A percentile compares a stretch with the other conserved stretches of the same genome.
These are phyloP conservation scores for Irena cyanogastra DNA, from an alignment of 2,113 vertebrate genomes.

Conservation along the genomic window DNA sequence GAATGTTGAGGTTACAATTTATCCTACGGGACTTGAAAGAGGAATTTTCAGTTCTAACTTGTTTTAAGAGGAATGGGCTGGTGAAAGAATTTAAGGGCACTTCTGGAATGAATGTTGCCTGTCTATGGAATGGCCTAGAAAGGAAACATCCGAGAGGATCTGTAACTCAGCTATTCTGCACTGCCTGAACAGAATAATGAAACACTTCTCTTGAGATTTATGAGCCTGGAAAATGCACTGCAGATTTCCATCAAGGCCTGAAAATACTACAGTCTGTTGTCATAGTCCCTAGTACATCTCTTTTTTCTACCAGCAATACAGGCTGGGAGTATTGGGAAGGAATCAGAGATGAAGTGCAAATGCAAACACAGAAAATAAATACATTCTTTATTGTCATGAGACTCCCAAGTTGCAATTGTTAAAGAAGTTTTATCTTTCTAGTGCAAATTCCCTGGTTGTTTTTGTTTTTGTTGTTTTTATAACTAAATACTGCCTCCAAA, in stretches of 20 bases:
- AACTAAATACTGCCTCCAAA: background rate
- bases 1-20: slow-evolving; percentile 33
- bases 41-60: slow-evolving; percentile 61
- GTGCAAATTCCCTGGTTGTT: background rate
- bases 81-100: slow-evolving; percentile 65
- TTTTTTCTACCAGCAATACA: background rate
- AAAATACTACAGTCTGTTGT: background rate
- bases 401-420: background rate
- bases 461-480: background rate
- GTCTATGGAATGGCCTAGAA: slow-evolving; percentile 42
- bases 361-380: background rate
- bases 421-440: background rate
- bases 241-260: slow-evolving; percentile 55
- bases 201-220: slow-evolving; percentile 76
- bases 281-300: background rate
- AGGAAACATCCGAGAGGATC: slow-evolving; percentile 65
- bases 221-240: slow-evolving; percentile 60
- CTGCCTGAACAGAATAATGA: slow-evolving; percentile 71
- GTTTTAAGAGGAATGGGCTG: slow-evolving; percentile 58
- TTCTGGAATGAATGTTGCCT: slow-evolving; percentile 62
- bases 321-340: background rate
- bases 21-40: slow-evolving; percentile 27
- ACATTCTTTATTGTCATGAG: background rate
- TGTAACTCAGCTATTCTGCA: slow-evolving; percentile 61
- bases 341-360: slow-evolving; percentile 17